Conservation (phyloP, 1,140 invertebrate species). For the Euglossa dilemma region DNA sequence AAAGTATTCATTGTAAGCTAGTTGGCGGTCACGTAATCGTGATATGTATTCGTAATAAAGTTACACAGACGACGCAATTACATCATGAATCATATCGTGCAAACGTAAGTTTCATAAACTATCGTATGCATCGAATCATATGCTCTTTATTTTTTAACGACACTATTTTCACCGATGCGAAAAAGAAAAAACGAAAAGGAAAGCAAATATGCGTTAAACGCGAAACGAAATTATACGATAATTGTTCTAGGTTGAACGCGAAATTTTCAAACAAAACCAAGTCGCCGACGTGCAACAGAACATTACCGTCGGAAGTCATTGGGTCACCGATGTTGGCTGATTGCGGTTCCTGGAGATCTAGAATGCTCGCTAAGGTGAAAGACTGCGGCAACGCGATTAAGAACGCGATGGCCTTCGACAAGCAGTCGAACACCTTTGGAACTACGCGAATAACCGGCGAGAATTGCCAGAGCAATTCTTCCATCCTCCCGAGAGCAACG, state of each 20-base stretch:
- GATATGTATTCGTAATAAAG: background rate
- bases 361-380: slow-evolving; percentile 20
- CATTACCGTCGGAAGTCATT: background rate
- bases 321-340: background rate
- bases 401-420: slow-evolving; percentile 4
- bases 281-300: background rate
- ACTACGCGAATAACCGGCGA: background rate
- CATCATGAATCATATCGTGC: slow-evolving; percentile 11
- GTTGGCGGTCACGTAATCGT: background rate
- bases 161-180: background rate
- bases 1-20: background rate
- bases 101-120: slow-evolving; percentile 20
- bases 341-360: slow-evolving; percentile 3
- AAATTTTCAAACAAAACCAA: background rate
- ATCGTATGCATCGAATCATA: background rate
- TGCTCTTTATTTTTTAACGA: background rate
- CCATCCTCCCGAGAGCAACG: background rate
- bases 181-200: background rate
- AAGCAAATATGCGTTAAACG: background rate
- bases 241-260: background rate
- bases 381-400: slow-evolving; percentile 11
- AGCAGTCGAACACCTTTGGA: background rate
- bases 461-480: background rate
- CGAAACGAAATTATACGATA: background rate
- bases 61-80: background rate